Evolutionary conservation across 2,113 vertebrate genomes (phyloP).

Genomic region (Aptenodytes patagonicus): DNA sequence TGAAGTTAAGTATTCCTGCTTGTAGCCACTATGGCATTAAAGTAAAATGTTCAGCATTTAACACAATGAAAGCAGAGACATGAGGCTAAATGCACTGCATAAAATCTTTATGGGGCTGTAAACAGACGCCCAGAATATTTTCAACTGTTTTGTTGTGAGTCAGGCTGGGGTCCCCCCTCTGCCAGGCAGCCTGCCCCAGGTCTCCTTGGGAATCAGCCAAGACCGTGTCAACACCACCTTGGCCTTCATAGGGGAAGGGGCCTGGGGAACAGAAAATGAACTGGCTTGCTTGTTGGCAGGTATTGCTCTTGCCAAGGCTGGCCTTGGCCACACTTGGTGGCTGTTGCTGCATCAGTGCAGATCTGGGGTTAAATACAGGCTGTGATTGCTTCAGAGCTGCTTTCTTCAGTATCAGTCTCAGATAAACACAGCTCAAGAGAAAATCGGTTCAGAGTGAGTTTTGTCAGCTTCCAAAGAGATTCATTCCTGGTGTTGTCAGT

Average conservation of each 20-base stretch:
- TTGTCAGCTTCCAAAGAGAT: constrained; percentile 44
- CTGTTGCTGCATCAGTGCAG: neutral
- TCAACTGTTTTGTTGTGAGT: neutral
- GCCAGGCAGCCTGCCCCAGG: neutral
- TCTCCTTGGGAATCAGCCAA: neutral
- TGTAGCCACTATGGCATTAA: constrained; percentile 34
- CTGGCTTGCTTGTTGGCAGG: neutral
- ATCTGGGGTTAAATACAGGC: neutral
- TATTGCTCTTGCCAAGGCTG: neutral
- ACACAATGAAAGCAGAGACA: neutral
- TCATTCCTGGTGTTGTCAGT: constrained; percentile 17
- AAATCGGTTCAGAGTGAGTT: constrained; percentile 37
- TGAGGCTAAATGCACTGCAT: constrained; percentile 53
- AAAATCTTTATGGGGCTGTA: constrained; percentile 51
- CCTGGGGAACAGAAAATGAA: neutral
- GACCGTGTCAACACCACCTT: neutral
- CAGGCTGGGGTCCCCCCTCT: neutral
- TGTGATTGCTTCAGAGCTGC: neutral
- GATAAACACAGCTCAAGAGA: constrained; percentile 10
- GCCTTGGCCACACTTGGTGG: neutral
- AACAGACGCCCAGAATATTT: neutral
- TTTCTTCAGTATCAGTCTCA: neutral
- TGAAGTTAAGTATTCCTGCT: constrained; percentile 53
- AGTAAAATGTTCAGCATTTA: constrained; percentile 53
- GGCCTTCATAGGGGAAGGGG: neutral